Evolutionary conservation across 2,113 vertebrate species (phyloP), one percentile per base, ranked within the genome.

Genomic region (Gadus chalcogrammus): DNA sequence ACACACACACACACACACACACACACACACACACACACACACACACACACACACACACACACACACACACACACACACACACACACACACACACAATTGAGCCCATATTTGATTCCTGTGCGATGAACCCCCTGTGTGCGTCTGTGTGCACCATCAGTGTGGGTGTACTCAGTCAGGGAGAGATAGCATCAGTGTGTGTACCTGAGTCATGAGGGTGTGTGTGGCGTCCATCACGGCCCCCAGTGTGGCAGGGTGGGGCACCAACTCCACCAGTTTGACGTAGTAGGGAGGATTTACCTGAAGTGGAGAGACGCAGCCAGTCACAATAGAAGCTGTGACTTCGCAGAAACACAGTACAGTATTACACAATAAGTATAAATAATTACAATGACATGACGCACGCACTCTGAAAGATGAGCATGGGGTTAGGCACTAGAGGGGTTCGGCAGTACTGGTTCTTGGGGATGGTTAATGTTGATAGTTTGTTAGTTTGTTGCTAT

Each of bases 271-370:
- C 90, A 99, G 84, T 0, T 94, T 95, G 15, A 99, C 92, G 16
- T 92, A 93, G 77, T 98, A 99, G 0, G 96, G 95, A 0, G 97
- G 97, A 79, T 99, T 99, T 63, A 99, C 96, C 97, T 99, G 71
- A 48, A 64, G 12, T 68, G 24, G 16, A 38, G 15, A 64, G 65
- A 6, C 15, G 56, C 67, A 59, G 69, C 18, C 17, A 52, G 28
- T 16, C 15, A 31, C 15, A 28, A 16, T 61, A n/a, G n/a, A 18
- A 31, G 31, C 4, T 31, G 31, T 31, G 31, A 31, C 31, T 3
- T 31, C 31, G 31, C 31, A 31, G 31, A 35, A 35, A 35, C 31
- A 35, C 31, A 35, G 31, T 0, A 35, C 4, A 35, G 0, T 4
- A 35, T 35, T 35, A 35, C 31, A 35, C 31, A 35, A 35, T 31